Base-by-base conservation (phyloP, 2,888 invertebrate species). In the Tetheella fluctuosa region DNA sequence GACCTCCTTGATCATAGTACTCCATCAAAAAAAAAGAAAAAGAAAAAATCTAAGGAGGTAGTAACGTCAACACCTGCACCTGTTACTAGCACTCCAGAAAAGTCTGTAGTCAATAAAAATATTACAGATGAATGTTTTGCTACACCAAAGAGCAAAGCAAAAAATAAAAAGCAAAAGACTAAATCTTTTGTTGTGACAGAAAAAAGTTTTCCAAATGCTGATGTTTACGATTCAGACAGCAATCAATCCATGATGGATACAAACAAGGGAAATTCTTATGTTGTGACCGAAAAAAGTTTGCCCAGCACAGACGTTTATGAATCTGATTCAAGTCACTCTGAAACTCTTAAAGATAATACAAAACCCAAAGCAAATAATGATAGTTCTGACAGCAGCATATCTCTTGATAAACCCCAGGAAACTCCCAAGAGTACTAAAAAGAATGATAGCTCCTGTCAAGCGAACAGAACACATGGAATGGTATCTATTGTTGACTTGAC, bases 181-280 rank as follows among this genome's bases (percentile, higher is more conserved):
- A 91, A 86, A 80, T 89, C 70, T 76, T 93, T 73, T 80, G 80
- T 70, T 73, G 92, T 79, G 63, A 81, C 77, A 68, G 89, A 77
- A 74, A 93, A 79, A 83, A 84, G 78, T 71, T 67, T 93, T 30
- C 88, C 89, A 4, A 88, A 76, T 71, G 76, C 92, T 7, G 95
- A 95, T 83, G 88, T 94, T 7, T 94, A 94, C 74, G 94, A 94
- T 75, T 94, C 94, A 53, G 95, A 95, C 70, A 95, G 95, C 69
- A 91, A 91, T 67, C 89, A 90, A 56, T 90, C 88, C 30, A 71
- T 71, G 1, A 73, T 80, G 61, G 85, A 86, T 5, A 64, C 70
- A 34, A 85, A 79, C 56, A 89, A 84, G 67, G 72, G 72, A 55
- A 78, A 73, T 52, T 72, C 80, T 10, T 94, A 74, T 80, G 81